Percentiles rank a stretch among this genome's conserved stretches.
phyloP scores from a whole-genome alignment of 2,113 vertebrate genomes.

The Cettia cetti region DNA sequence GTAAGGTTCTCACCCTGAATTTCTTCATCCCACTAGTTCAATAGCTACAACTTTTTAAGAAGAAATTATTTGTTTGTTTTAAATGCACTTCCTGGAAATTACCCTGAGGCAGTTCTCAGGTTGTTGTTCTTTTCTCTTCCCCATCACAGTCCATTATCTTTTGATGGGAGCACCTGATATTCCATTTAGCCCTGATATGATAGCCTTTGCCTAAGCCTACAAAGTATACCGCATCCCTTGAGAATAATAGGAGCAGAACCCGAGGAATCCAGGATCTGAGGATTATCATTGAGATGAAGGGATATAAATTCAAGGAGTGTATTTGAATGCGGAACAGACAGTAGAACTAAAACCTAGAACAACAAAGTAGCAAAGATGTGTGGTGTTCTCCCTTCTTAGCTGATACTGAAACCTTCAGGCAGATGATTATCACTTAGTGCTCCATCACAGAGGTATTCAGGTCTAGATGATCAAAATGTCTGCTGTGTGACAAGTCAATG shows the following conservation, averaged over 20 bases:
- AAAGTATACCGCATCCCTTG: neutral
- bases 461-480: neutral
- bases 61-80: neutral
- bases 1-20: neutral
- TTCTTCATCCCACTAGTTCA: neutral
- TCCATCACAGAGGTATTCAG: neutral
- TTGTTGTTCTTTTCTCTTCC: neutral
- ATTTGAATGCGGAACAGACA: neutral
- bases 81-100: slow-evolving; percentile 8
- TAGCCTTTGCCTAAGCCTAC: neutral
- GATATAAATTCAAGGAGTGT: neutral
- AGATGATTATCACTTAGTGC: neutral
- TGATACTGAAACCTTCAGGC: neutral
- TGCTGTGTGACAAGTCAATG: neutral
- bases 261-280: neutral
- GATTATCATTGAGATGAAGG: neutral
- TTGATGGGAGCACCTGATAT: neutral
- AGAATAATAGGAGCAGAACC: neutral
- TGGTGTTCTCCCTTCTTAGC: neutral
- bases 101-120: neutral
- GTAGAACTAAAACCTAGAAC: neutral
- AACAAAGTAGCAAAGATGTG: neutral
- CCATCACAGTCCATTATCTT: neutral
- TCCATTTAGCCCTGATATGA: neutral
- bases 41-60: neutral